Evolutionary conservation across 2,113 vertebrate genomes (phyloP), one percentile per base, ranked within the genome.

Genomic region (Canis aureus): DNA sequence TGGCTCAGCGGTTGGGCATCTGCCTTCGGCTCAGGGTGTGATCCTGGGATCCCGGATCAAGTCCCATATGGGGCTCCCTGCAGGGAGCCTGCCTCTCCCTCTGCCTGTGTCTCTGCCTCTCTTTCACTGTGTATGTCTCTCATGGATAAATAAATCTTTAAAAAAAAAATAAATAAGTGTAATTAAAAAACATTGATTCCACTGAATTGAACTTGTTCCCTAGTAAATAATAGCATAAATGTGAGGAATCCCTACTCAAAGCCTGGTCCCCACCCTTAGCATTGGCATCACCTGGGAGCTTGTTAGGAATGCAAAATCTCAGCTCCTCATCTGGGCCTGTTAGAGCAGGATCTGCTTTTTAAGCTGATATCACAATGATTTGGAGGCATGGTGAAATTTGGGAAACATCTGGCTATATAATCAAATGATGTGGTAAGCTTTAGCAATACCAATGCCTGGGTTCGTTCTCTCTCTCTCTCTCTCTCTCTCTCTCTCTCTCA

Each of bases 401-500:
- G 85, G 88, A 20, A 55, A 32, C 29, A 1, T 8, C 55, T 32
- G 43, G 13, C 53, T 71, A 0, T 17, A 5, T 15, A 9, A 17
- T 19, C 8, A 1, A 90, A 12, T 69, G 25, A 60, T 32, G 1
- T 19, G 25, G 67, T 16, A 32, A 35, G 12, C 25, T 79, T 49
- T 29, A 66, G 84, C 11, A n/a, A 12, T 5, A 5, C 25, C 8
- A 0, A 0, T 0, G 38, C 29, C 19, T 22, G 2, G 55, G 29
- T 49, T 53, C 60, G 10, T 22, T 19, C 3, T 8, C 10, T 8
- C 23, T 27, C 17, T 10, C 6, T 11, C 19, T 10, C 5, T 8
- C 2, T 10, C 55, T 71, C 7, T 69, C 10, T 7, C 23, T 27
- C 17, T 10, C 6, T 11, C 11, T 10, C 5, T 5, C 3, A 43